A percentile compares a stretch with the other conserved stretches of the same genome.
Evolutionary conservation across 2,888 invertebrate species (phyloP).

Genomic region (Sesia apiformis): DNA sequence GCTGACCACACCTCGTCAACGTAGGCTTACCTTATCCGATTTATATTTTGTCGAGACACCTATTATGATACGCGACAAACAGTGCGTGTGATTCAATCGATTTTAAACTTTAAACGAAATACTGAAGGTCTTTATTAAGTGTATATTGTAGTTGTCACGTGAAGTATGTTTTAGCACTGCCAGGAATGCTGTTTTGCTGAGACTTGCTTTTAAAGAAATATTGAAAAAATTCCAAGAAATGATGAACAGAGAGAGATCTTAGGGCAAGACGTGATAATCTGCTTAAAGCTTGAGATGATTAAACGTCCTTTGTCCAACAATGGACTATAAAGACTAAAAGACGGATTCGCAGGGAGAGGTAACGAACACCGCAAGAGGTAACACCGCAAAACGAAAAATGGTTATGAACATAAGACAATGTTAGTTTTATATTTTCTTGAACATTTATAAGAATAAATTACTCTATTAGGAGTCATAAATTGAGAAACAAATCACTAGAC

Average conservation of each 20-base stretch:
- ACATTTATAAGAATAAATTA: too few relatives aligned
- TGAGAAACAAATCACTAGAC: too few relatives aligned
- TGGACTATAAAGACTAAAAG: not conserved
- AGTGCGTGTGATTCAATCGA: not conserved
- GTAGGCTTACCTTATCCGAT: constrained; percentile 27
- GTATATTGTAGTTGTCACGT: not conserved
- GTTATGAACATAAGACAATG: too few relatives aligned
- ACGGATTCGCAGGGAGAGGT: not conserved
- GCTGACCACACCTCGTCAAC: constrained; percentile 35
- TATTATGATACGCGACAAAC: constrained; percentile 3
- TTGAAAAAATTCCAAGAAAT: too few relatives aligned
- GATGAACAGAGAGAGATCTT: too few relatives aligned
- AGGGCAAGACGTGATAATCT: not conserved
- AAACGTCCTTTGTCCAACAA: not conserved
- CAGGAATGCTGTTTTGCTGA: not conserved
- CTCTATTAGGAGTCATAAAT: too few relatives aligned
- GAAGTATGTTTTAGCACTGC: not conserved
- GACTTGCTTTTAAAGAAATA: not conserved
- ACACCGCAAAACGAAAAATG: too few relatives aligned
- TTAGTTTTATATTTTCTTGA: too few relatives aligned
- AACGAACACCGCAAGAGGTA: too few relatives aligned
- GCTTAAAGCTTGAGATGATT: not conserved
- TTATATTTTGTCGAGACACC: constrained; percentile 19
- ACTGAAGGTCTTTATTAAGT: not conserved
- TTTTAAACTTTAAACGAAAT: not conserved